phyloP scores from a whole-genome alignment of 2,888 invertebrate species.

The Abscondita cerata region DNA sequence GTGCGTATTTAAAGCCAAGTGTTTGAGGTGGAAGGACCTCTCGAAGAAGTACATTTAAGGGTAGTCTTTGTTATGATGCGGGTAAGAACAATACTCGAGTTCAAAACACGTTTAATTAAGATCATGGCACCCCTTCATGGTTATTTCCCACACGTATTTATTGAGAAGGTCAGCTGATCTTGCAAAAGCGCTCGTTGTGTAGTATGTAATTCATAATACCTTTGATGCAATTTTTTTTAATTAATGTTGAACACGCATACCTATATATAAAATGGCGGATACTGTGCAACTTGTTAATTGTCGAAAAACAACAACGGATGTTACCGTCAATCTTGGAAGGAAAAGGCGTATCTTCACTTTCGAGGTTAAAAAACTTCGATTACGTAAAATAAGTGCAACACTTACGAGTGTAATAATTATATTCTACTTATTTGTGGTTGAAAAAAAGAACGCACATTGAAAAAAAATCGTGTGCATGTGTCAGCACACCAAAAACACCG shows the following conservation, averaged over 20 bases:
- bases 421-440: constrained; percentile 13
- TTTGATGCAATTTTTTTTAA: constrained; percentile 52
- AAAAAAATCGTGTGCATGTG: constrained; percentile 35
- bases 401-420: constrained; percentile 19
- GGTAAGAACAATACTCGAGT: constrained; percentile 50
- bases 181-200: constrained; percentile 44
- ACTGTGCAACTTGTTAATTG: constrained; percentile 45
- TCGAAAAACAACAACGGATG: constrained; percentile 5
- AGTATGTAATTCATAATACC: constrained; percentile 55
- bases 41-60: constrained; percentile 4
- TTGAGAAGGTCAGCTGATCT: constrained; percentile 46
- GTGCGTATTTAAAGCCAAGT: neutral
- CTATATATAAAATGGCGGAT: constrained; percentile 50
- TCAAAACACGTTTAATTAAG: constrained; percentile 51
- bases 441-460: constrained; percentile 27
- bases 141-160: constrained; percentile 48
- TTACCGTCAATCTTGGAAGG: constrained; percentile 12
- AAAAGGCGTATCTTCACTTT: constrained; percentile 7
- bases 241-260: constrained; percentile 54
- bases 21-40: neutral
- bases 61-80: constrained; percentile 45
- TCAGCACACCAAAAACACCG: constrained; percentile 38
- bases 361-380: constrained; percentile 14
- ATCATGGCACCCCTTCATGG: constrained; percentile 47
- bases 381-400: constrained; percentile 29